These are phyloP conservation scores for Sarcophaga variegata DNA, from an alignment of 2,888 invertebrate genomes.

Conservation along the genomic window DNA sequence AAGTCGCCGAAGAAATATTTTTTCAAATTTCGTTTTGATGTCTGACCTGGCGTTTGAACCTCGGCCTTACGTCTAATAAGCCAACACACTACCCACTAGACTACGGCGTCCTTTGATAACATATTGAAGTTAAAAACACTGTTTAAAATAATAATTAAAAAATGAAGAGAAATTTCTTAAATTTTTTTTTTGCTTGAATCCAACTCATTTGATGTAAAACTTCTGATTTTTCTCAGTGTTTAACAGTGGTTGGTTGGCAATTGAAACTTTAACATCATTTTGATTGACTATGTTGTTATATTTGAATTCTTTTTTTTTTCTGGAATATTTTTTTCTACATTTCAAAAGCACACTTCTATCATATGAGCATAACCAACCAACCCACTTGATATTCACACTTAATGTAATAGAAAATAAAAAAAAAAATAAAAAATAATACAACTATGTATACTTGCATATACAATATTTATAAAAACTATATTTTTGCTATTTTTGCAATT, in stretches of 20 bases:
- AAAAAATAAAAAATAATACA: background rate
- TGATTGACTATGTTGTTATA: conserved; percentile 47
- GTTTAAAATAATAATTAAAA: too few species aligned
- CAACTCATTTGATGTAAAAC: background rate
- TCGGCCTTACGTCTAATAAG: too few species aligned
- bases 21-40: too few species aligned
- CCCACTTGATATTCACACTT: conserved; percentile 56
- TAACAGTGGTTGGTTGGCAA: background rate
- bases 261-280: conserved; percentile 20
- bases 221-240: background rate
- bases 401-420: background rate
- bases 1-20: too few species aligned
- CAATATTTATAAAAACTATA: too few species aligned
- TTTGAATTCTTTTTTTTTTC: conserved; percentile 16
- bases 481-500: too few species aligned
- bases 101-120: too few species aligned
- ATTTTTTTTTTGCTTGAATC: background rate
- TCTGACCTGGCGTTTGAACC: too few species aligned
- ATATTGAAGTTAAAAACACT: too few species aligned
- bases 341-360: conserved; percentile 29
- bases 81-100: too few species aligned
- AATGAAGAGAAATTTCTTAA: too few species aligned
- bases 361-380: conserved; percentile 26
- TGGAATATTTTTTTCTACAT: conserved; percentile 9
- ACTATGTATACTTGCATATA: background rate